Evolutionary conservation across 2,797 vertebrate species (phyloP).

Genomic region (Gorsachius magnificus): DNA sequence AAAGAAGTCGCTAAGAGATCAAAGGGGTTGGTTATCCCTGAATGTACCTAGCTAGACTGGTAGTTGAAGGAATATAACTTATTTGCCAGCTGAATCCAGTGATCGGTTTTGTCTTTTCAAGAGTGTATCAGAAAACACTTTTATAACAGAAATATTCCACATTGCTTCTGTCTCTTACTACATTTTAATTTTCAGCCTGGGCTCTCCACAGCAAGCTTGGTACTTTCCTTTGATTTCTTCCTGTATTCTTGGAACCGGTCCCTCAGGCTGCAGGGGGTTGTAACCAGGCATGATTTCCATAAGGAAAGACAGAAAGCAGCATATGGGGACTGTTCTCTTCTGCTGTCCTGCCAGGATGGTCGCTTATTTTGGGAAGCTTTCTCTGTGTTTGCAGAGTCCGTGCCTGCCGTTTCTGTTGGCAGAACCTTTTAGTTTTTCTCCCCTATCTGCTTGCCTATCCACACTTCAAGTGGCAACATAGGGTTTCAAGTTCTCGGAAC

Average conservation of each 20-base stretch:
- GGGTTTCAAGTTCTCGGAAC: not conserved
- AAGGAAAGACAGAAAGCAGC: not conserved
- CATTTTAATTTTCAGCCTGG: not conserved
- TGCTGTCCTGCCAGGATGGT: not conserved
- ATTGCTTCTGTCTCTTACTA: not conserved
- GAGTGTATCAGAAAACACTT: not conserved
- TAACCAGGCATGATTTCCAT: not conserved
- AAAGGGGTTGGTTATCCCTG: not conserved
- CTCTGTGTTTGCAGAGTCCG: not conserved
- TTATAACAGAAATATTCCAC: not conserved
- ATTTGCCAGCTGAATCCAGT: not conserved
- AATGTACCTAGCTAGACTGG: not conserved
- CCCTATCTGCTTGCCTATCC: not conserved
- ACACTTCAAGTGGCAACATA: not conserved
- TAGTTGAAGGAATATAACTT: not conserved
- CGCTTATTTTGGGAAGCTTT: not conserved
- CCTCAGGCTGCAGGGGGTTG: not conserved
- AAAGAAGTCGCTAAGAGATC: not conserved
- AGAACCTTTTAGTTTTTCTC: not conserved
- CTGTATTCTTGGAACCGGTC: not conserved
- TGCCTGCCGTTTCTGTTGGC: slow-evolving; percentile 40
- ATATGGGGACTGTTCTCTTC: slow-evolving; percentile 14
- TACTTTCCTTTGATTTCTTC: not conserved
- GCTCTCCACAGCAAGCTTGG: not conserved
- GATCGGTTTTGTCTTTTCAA: not conserved